Conservation (phyloP, 2,888 invertebrate species). For the Chalcis sispes region DNA sequence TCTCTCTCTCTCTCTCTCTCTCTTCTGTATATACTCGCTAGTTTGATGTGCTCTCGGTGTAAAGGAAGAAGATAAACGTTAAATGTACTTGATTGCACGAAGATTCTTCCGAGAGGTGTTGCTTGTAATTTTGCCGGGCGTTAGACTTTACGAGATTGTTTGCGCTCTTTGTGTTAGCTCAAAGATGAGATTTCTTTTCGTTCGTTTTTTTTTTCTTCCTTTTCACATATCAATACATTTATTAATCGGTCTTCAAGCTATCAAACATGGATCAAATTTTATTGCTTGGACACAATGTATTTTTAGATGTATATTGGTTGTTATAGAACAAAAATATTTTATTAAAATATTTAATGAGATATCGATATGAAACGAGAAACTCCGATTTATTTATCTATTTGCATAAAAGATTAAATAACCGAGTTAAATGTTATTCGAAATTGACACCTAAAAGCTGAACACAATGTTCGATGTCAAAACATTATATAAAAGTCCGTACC, state of each 20-base stretch:
- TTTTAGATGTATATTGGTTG: too few relatives aligned
- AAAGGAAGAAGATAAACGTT: slow-evolving; percentile 11
- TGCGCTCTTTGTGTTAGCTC: not conserved
- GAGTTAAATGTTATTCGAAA: too few relatives aligned
- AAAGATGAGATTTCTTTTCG: not conserved
- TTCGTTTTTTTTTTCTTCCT: not conserved
- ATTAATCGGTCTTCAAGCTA: slow-evolving; percentile 5
- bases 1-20: not conserved
- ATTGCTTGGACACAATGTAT: too few relatives aligned
- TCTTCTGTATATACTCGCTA: not conserved
- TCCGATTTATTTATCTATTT: too few relatives aligned
- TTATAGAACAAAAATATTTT: too few relatives aligned
- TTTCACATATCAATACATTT: not conserved
- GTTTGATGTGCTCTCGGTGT: not conserved
- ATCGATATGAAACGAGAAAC: too few relatives aligned
- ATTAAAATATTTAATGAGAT: too few relatives aligned
- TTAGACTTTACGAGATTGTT: slow-evolving; percentile 26
- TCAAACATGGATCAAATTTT: not conserved
- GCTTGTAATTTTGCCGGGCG: slow-evolving; percentile 23
- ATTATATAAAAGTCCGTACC: too few relatives aligned
- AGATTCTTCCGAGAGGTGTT: slow-evolving; percentile 16
- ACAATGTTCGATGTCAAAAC: too few relatives aligned
- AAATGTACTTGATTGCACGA: slow-evolving; percentile 20
- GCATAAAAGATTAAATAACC: too few relatives aligned
- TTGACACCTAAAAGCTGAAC: too few relatives aligned